Conservation (phyloP, 2,888 invertebrate genomes). For the Xanthia togata region DNA sequence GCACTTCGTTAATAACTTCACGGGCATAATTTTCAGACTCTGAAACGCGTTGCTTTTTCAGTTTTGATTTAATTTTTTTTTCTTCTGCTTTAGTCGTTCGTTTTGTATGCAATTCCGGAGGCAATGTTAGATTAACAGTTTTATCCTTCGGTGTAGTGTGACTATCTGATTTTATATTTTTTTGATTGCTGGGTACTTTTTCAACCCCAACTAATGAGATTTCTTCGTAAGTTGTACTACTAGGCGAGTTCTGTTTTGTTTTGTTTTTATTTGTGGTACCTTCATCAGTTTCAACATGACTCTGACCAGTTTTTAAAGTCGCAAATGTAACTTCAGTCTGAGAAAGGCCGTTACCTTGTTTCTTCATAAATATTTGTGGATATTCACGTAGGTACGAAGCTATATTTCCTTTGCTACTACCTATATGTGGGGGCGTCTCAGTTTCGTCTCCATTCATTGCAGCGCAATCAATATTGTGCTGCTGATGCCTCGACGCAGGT, state of each 20-base stretch:
- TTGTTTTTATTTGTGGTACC: conserved; percentile 10
- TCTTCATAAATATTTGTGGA: conserved; percentile 86
- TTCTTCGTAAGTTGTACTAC: conserved; percentile 40
- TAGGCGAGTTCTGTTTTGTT: conserved; percentile 5
- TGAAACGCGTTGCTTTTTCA: conserved; percentile 2
- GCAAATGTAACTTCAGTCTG: conserved; percentile 51
- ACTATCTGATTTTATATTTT: conserved; percentile 13
- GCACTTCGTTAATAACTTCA: conserved; percentile 15
- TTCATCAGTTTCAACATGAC: conserved; percentile 42
- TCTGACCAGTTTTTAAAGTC: conserved; percentile 41
- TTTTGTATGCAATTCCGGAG: conserved; percentile 12
- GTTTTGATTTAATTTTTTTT: neutral
- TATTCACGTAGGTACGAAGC: conserved; percentile 84
- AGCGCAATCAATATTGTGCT: conserved; percentile 65
- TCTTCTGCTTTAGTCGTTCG: conserved; percentile 2
- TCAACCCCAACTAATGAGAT: conserved; percentile 22
- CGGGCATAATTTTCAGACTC: conserved; percentile 8
- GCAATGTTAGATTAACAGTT: conserved; percentile 7
- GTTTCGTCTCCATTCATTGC: conserved; percentile 72
- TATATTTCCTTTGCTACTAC: conserved; percentile 75
- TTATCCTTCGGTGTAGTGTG: conserved; percentile 10
- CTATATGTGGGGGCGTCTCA: conserved; percentile 79
- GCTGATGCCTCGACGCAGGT: conserved; percentile 48
- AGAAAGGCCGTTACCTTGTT: conserved; percentile 69
- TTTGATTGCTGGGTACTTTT: conserved; percentile 37